Conservation (phyloP, 2,888 invertebrate species). For the Zygothrica quintamaculata region DNA sequence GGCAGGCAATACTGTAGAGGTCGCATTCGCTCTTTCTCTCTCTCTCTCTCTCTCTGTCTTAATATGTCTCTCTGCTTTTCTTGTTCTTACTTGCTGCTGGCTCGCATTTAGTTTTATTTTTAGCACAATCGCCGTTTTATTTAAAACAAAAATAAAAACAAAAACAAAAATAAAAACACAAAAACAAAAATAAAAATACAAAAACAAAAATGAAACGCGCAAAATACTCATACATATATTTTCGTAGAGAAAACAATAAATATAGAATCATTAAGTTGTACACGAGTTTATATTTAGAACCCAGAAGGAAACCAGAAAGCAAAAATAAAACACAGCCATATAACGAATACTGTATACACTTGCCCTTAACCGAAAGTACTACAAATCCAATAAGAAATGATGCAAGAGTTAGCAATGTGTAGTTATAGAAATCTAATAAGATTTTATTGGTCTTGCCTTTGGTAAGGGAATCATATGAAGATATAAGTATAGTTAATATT, state of each 20-base stretch:
- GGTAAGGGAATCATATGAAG: no score
- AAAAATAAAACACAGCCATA: neutral
- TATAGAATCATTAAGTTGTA: slow-evolving; percentile 82
- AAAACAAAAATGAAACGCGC: slow-evolving; percentile 73
- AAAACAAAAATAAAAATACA: slow-evolving; percentile 57
- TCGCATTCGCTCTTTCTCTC: neutral
- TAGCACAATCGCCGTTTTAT: slow-evolving; percentile 70
- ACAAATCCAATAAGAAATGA: no score
- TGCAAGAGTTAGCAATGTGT: no score
- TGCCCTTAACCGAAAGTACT: no score
- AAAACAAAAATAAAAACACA: slow-evolving; percentile 14
- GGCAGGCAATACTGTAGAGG: slow-evolving; percentile 21
- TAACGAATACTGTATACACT: slow-evolving; percentile 27
- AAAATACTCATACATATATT: slow-evolving; percentile 80
- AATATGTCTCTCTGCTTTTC: neutral
- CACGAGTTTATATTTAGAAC: slow-evolving; percentile 79
- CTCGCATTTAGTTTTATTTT: slow-evolving; percentile 57
- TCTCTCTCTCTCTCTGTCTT: neutral
- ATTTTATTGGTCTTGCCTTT: no score
- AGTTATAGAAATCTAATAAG: no score
- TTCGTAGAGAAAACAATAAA: slow-evolving; percentile 82
- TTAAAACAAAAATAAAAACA: slow-evolving; percentile 42
- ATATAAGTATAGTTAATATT: no score
- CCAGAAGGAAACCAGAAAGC: slow-evolving; percentile 46
- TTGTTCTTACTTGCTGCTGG: slow-evolving; percentile 20